Evolutionary conservation across 2,888 invertebrate species (phyloP).

Genomic region (Standfussiana lucernea): DNA sequence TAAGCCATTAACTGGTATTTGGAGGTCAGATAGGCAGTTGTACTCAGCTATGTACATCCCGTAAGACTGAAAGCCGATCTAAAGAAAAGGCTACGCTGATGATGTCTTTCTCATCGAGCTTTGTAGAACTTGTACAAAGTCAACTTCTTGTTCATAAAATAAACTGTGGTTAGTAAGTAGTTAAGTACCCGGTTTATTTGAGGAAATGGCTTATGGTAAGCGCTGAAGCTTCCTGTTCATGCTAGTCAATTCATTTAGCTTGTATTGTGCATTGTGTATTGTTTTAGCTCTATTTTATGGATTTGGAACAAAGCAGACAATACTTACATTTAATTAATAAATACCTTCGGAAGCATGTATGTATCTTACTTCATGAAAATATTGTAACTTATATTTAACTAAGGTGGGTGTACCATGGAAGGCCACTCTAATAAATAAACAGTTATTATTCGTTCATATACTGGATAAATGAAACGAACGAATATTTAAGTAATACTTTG

Average conservation of each 20-base stretch:
- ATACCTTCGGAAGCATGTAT: neutral
- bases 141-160: neutral
- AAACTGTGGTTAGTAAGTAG: neutral
- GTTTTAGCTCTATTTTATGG: constrained; percentile 15
- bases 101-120: neutral
- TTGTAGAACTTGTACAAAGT: neutral
- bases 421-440: too few relatives aligned
- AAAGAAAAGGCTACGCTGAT: neutral
- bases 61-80: neutral
- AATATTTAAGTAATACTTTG: too few relatives aligned
- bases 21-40: neutral
- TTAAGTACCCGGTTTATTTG: constrained; percentile 17
- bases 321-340: neutral
- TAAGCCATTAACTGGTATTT: neutral
- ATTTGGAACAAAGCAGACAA: neutral
- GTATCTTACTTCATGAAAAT: too few relatives aligned
- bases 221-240: constrained; percentile 21
- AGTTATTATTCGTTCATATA: too few relatives aligned
- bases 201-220: constrained; percentile 26
- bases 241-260: neutral
- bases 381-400: too few relatives aligned
- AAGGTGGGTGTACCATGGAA: too few relatives aligned
- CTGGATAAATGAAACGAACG: too few relatives aligned
- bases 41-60: neutral
- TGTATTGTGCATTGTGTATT: constrained; percentile 33